Percentiles rank a stretch among this genome's conserved stretches.
These are phyloP conservation scores for Oreochromis grahami DNA, from an alignment of 2,797 vertebrate genomes.

Conservation along the genomic window DNA sequence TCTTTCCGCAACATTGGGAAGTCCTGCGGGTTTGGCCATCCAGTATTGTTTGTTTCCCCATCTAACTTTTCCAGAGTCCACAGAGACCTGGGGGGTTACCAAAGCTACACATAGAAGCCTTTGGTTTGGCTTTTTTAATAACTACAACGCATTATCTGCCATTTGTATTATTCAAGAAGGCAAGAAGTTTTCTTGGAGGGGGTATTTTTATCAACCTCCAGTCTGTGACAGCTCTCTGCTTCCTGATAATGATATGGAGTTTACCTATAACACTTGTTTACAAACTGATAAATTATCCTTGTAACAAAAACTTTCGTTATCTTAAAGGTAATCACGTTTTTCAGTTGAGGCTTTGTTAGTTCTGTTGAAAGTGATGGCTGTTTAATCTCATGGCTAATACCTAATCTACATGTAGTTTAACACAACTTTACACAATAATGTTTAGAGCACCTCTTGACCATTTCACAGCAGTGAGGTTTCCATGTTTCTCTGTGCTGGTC, in stretches of 20 bases:
- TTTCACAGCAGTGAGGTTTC: not conserved
- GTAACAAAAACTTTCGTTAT: not conserved
- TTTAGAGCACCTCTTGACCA: not conserved
- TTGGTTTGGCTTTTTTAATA: slow-evolving; percentile 25
- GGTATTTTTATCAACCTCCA: not conserved
- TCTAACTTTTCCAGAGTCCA: slow-evolving; percentile 44
- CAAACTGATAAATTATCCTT: not conserved
- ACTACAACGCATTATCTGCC: not conserved
- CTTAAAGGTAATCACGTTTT: not conserved
- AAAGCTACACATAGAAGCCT: not conserved
- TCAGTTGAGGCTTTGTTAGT: not conserved
- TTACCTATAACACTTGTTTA: not conserved
- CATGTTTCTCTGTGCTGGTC: not conserved
- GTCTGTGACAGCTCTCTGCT: not conserved
- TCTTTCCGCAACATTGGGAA: slow-evolving; percentile 63
- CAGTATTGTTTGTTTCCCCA: slow-evolving; percentile 47
- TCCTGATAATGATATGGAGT: not conserved
- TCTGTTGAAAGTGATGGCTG: not conserved
- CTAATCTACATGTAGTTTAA: not conserved
- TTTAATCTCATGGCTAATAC: not conserved
- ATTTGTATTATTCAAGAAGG: not conserved
- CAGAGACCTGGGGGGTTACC: slow-evolving; percentile 28
- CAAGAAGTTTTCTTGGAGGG: not conserved
- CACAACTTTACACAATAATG: not conserved
- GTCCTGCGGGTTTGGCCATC: slow-evolving; percentile 36